phyloP scores from a whole-genome alignment of 2,888 invertebrate species.

The Oligia fasciuncula region DNA sequence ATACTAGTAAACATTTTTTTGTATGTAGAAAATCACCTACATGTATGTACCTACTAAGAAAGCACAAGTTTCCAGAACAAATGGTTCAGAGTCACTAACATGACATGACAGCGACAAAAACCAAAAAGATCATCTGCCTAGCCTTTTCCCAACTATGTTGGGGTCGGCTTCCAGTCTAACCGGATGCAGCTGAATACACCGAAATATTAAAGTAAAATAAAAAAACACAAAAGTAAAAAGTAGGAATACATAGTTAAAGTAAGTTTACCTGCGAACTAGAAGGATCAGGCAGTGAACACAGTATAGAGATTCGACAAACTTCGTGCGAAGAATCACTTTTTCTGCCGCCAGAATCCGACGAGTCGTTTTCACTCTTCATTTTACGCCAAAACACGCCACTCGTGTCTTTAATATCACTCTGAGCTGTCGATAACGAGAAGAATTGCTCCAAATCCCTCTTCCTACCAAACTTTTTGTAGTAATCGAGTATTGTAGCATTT shows the following conservation, averaged over 20 bases:
- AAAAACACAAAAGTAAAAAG: not conserved
- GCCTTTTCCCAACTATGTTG: too few species aligned
- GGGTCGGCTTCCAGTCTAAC: too few species aligned
- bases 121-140: too few species aligned
- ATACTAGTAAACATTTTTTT: not conserved
- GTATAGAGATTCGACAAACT: conserved; percentile 85
- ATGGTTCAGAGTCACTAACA: not conserved
- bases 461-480: conserved; percentile 92
- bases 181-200: too few species aligned
- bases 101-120: not conserved
- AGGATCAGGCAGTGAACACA: conserved; percentile 80
- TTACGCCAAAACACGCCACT: conserved; percentile 84
- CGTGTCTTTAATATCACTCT: conserved; percentile 83
- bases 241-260: not conserved
- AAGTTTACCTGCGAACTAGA: conserved; percentile 78
- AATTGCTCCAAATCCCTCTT: conserved; percentile 92
- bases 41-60: too few species aligned
- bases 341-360: conserved; percentile 83
- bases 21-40: too few species aligned
- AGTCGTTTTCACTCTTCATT: conserved; percentile 84
- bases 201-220: not conserved
- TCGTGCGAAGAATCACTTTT: conserved; percentile 84
- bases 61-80: not conserved
- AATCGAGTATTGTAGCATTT: conserved; percentile 90
- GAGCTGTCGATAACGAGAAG: conserved; percentile 89